Evolutionary conservation across 2,888 invertebrate species (phyloP), one percentile per base, ranked within the genome.

Genomic region (Diachrysia chrysitis): DNA sequence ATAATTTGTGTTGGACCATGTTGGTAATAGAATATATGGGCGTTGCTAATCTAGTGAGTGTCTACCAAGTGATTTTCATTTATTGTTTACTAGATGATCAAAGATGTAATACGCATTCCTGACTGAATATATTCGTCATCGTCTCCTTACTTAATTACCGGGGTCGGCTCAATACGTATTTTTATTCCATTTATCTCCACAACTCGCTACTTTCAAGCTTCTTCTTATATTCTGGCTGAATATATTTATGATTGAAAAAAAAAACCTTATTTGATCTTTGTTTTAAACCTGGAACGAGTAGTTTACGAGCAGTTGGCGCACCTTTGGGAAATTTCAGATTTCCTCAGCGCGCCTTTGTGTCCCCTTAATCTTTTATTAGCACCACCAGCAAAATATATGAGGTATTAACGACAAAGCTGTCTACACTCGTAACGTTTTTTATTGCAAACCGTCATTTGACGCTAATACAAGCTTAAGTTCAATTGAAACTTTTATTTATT

Each of bases 1-100:
- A 70, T 79, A 78, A 76, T 76, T 66, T 75, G 58, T 58, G 48
- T 55, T 62, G 56, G 78, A 74, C n/a, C 56, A 53, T 68, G 69
- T 62, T 73, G 32, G 51, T 61, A 37, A 64, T 68, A 48, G 23
- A 69, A 64, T 48, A 42, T 29, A 16, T 23, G 10, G 2, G 32
- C 23, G 48, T 51, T 51, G 21, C 19, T 51, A 51, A 51, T 51
- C 10, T 48, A 19, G 10, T 19, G 17, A 17, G 17, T 51, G 21
- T 9, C 19, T 46, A n/a, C 17, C 9, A 48, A 48, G 19, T 51
- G 1, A 12, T 51, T 51, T 42, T 42, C 42, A 42, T 42, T 42
- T 14, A n/a, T n/a, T 6, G n/a, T 42, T n/a, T n/a, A 42, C 42
- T 16, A n/a, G 37, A 37, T n/a, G n/a, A n/a, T n/a, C n/a, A n/a